Evolutionary conservation across 2,797 vertebrate species (phyloP).

Genomic region (Gastrophryne carolinensis): DNA sequence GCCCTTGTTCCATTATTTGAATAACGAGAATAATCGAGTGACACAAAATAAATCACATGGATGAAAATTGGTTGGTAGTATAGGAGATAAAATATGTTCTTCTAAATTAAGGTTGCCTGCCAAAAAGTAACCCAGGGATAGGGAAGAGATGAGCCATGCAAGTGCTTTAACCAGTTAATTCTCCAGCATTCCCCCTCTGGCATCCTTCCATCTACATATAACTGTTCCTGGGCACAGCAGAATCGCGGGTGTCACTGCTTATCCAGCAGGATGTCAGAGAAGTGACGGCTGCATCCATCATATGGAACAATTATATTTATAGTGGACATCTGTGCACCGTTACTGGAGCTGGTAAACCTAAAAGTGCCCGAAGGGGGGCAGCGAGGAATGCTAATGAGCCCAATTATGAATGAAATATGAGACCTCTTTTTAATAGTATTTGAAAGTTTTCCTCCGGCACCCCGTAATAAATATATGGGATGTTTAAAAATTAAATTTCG

Average conservation of each 20-base stretch:
- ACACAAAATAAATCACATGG: background rate
- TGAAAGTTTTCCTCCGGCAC: no score
- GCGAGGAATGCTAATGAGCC: background rate
- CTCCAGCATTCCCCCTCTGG: background rate
- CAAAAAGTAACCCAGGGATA: background rate
- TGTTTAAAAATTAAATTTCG: no score
- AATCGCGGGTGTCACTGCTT: background rate
- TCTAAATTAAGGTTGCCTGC: background rate
- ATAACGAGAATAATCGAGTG: background rate
- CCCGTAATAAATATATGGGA: no score
- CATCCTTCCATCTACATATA: background rate
- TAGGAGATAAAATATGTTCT: background rate
- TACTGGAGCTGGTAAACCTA: background rate
- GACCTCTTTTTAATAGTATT: no score
- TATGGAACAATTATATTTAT: no score
- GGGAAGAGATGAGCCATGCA: background rate
- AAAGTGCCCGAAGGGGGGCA: background rate
- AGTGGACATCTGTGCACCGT: no score
- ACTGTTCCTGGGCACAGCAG: background rate
- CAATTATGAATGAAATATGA: background rate
- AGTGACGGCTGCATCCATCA: background rate
- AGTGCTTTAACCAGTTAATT: background rate
- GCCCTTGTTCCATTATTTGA: background rate
- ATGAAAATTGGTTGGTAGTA: conserved; percentile 1
- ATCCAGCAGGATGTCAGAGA: background rate